These are phyloP conservation scores for Parapsyche elsis DNA, from an alignment of 1,140 invertebrate genomes.

Conservation along the genomic window DNA sequence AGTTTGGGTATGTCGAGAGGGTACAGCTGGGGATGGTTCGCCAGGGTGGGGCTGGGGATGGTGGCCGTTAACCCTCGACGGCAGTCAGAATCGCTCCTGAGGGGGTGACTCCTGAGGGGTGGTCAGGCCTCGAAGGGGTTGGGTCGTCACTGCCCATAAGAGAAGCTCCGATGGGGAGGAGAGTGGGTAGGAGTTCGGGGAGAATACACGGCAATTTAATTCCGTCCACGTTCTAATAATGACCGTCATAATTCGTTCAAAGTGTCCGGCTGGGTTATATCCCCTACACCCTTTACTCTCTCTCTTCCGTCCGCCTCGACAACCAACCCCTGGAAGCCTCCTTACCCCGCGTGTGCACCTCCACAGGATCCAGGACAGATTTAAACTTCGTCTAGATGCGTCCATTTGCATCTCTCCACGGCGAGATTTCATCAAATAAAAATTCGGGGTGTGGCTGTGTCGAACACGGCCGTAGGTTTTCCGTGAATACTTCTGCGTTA, in stretches of 20 bases:
- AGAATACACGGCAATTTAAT: conserved; percentile 67
- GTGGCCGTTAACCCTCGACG: conserved; percentile 20
- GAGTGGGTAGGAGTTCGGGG: not conserved
- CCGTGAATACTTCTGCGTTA: too few species aligned
- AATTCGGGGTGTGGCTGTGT: too few species aligned
- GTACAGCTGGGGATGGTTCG: not conserved
- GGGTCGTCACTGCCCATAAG: conserved; percentile 37
- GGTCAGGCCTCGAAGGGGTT: not conserved
- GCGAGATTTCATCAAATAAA: not conserved
- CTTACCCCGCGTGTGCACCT: not conserved
- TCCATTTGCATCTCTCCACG: conserved; percentile 1
- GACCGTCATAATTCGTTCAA: conserved; percentile 71
- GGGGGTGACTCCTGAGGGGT: not conserved
- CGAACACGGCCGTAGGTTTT: too few species aligned
- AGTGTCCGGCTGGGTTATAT: conserved; percentile 68
- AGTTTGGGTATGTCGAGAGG: not conserved
- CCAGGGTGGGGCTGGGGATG: not conserved
- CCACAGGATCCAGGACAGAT: not conserved
- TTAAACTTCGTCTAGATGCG: conserved; percentile 37
- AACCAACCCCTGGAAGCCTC: conserved; percentile 28
- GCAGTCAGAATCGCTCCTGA: conserved; percentile 29
- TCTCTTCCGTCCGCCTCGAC: conserved; percentile 11
- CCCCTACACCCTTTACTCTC: conserved; percentile 56
- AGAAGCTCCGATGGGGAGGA: conserved; percentile 8
- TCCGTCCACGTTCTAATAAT: conserved; percentile 71